Base-by-base conservation (phyloP, 2,888 invertebrate genomes). In the Maniola hyperantus region DNA sequence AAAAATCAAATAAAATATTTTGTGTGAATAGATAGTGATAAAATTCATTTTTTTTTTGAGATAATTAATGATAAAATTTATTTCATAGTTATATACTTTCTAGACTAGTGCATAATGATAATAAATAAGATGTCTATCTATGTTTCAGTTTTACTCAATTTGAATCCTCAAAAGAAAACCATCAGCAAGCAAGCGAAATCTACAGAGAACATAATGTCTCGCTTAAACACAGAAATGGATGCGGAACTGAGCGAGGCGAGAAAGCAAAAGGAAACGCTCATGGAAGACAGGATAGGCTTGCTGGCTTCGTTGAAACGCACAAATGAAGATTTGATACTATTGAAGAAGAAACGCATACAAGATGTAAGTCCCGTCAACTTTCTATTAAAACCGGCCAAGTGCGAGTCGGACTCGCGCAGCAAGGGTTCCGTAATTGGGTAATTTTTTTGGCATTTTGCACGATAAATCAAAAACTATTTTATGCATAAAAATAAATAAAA, bases 281-380 rank as follows among this genome's bases (percentile, higher is more conserved):
- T 82, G 76, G 91, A 89, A 68, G 94, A 93, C 87, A 94, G 93
- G 71, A 93, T 85, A 75, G 92, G 91, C 51, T 77, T 94, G 55
- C 88, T 94, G 20, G 95, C 96, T 73, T 96, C 96, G 74, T 89
- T 96, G 55, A 95, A 94, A 78, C 91, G 95, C 65, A 94, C 96
- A 34, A 96, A 96, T 77, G 95, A 95, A 70, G 97, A 97, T 78
- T 95, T 96, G 76, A 95, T 96, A 82, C 87, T 94, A 69, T 84
- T 97, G 75, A 96, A 97, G 82, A 95, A 95, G 74, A 97, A 97
- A 81, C 93, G 97, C 64, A 92, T 97, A 76, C 95, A 96, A 83
- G 97, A 97, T 88, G 95, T 97, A 84, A 95, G 96, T 93, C 73
- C 36, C 15, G 8, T 33, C 18, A 33, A 18, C 2, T 13, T 18